phyloP scores from a whole-genome alignment of 37 sponge, comb jelly and placozoan genomes.

The Cladorhizidae sp. region DNA sequence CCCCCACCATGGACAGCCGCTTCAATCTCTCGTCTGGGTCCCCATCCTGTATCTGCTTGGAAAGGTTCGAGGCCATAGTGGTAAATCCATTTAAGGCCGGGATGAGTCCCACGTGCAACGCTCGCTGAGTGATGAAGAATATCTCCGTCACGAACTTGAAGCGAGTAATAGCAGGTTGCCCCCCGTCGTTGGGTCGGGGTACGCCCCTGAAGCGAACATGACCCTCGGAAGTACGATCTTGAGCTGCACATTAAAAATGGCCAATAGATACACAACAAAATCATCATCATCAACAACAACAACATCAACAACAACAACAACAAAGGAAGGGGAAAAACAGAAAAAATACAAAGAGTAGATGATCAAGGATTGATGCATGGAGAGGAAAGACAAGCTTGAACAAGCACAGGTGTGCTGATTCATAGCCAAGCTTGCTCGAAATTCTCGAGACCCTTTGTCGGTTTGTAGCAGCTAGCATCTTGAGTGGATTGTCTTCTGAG shows the following conservation, averaged over 20 bases:
- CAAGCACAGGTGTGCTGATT: too few relatives aligned
- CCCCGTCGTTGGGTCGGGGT: neutral
- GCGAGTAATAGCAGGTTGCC: neutral
- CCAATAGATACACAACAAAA: neutral
- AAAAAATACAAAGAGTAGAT: too few relatives aligned
- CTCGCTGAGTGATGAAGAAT: constrained; percentile 81
- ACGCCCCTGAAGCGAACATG: neutral
- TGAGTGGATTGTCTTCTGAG: too few relatives aligned
- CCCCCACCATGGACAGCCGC: neutral
- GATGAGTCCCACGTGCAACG: constrained; percentile 73
- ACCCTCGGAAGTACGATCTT: neutral
- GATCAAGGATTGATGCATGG: too few relatives aligned
- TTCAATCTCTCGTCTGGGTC: neutral
- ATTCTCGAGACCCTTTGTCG: too few relatives aligned
- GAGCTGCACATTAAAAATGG: neutral
- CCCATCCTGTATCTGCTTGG: constrained; percentile 10
- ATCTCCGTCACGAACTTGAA: constrained; percentile 89
- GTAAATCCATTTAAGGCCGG: constrained; percentile 43
- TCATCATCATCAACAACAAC: neutral
- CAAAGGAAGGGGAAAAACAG: too few relatives aligned
- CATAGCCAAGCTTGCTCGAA: too few relatives aligned
- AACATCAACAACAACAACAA: too few relatives aligned
- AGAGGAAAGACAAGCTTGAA: too few relatives aligned
- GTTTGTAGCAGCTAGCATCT: too few relatives aligned
- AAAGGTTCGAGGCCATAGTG: constrained; percentile 12